phyloP scores from a whole-genome alignment of 1,140 invertebrate genomes.

The Drosophila hydei region DNA sequence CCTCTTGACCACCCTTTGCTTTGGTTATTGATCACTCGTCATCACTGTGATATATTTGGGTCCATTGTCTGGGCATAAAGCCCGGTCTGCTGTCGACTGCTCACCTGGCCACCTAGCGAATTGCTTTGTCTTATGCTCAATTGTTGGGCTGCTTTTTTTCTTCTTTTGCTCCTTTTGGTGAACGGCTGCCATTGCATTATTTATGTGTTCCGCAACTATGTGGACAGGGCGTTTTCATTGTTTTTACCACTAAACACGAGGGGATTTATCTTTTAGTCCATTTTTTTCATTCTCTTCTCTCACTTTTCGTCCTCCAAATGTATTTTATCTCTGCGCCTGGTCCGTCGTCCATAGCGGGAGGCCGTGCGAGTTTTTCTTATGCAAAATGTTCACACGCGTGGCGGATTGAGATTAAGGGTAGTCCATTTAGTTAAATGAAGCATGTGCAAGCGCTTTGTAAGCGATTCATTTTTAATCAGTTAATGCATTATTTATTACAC shows the following conservation, averaged over 20 bases:
- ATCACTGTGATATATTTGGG: conserved; percentile 54
- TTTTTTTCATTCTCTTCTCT: neutral
- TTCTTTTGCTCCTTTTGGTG: conserved; percentile 16
- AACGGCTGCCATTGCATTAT: conserved; percentile 49
- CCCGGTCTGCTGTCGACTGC: conserved; percentile 23
- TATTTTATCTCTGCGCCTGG: conserved; percentile 21
- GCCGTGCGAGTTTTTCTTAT: conserved; percentile 19
- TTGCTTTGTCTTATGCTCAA: conserved; percentile 43
- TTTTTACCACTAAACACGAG: conserved; percentile 44
- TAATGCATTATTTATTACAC: conserved; percentile 10
- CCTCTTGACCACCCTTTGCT: neutral
- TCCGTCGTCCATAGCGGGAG: neutral
- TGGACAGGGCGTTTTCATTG: conserved; percentile 50
- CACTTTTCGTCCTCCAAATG: conserved; percentile 18
- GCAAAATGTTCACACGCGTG: conserved; percentile 39
- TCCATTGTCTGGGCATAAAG: conserved; percentile 53
- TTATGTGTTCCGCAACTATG: conserved; percentile 42
- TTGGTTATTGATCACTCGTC: conserved; percentile 55
- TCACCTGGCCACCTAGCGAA: conserved; percentile 32
- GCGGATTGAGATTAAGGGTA: conserved; percentile 37
- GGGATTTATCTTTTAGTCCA: conserved; percentile 42
- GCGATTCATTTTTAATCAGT: conserved; percentile 32
- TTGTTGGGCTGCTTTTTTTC: conserved; percentile 23
- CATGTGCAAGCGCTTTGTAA: conserved; percentile 6
- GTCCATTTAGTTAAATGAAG: conserved; percentile 19